These are phyloP conservation scores for Platysteira castanea DNA, from an alignment of 2,113 vertebrate genomes.

Conservation along the genomic window DNA sequence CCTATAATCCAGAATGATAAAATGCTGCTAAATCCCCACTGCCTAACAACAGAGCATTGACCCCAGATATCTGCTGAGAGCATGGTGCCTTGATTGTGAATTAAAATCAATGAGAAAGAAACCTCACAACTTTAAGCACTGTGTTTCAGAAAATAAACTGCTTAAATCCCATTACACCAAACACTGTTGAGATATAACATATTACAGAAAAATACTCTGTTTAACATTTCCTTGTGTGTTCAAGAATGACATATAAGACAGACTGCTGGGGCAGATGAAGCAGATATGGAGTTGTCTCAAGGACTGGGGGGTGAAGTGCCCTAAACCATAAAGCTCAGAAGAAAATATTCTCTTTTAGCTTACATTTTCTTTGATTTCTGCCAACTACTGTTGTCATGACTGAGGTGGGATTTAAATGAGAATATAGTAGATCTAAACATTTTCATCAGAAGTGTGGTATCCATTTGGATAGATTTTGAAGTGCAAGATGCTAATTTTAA, in stretches of 20 bases:
- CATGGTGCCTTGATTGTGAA: not conserved
- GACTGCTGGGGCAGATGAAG: not conserved
- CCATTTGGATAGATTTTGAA: not conserved
- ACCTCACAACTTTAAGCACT: accelerated
- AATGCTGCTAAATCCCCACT: not conserved
- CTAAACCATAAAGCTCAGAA: not conserved
- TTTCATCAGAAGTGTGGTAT: not conserved
- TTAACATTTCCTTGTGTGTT: not conserved
- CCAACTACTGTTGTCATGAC: not conserved
- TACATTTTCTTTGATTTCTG: not conserved
- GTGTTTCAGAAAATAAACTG: not conserved
- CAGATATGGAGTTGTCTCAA: not conserved
- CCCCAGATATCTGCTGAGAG: not conserved
- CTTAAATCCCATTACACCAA: not conserved
- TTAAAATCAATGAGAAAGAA: not conserved
- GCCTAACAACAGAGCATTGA: not conserved
- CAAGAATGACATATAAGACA: not conserved
- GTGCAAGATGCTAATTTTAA: not conserved
- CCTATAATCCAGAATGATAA: not conserved
- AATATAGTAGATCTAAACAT: not conserved
- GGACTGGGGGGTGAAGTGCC: not conserved
- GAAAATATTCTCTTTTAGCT: not conserved
- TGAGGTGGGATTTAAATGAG: not conserved
- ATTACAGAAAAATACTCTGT: not conserved
- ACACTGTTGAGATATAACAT: not conserved